A percentile compares a stretch with the other conserved stretches of the same genome.
Conservation (phyloP, 1,140 invertebrate genomes). For the Manduca sexta region DNA sequence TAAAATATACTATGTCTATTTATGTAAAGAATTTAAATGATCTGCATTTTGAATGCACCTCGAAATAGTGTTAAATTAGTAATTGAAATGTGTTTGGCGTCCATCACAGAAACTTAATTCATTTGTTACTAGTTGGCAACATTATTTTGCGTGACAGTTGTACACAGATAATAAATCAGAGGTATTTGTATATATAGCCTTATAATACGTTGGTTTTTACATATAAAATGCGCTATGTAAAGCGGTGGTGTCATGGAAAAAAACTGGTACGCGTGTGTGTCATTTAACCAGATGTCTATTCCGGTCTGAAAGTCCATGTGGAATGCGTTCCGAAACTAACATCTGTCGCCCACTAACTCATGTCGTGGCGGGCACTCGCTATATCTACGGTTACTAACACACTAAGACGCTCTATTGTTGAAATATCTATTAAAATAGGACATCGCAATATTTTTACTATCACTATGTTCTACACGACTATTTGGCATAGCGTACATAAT, state of each 20-base stretch:
- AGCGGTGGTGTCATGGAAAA: conserved; percentile 2
- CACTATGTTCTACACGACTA: too few relatives aligned
- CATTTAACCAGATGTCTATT: conserved; percentile 35
- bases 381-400: conserved; percentile 2
- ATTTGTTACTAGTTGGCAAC: too few relatives aligned
- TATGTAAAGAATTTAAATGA: conserved; percentile 4
- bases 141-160: too few relatives aligned
- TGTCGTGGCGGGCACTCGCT: conserved; percentile 7
- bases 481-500: too few relatives aligned
- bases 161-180: too few relatives aligned
- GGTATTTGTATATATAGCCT: too few relatives aligned
- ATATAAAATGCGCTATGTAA: too few relatives aligned
- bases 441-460: not conserved
- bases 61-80: too few relatives aligned
- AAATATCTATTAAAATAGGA: conserved; percentile 4
- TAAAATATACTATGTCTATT: conserved; percentile 14
- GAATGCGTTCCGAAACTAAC: conserved; percentile 34
- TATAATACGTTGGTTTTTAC: too few relatives aligned
- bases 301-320: conserved; percentile 22
- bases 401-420: conserved; percentile 1
- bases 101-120: too few relatives aligned
- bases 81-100: too few relatives aligned
- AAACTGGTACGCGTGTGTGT: conserved; percentile 8
- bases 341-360: conserved; percentile 56
- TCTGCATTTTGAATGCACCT: too few relatives aligned